Evolutionary conservation across 2,113 vertebrate species (phyloP), one percentile per base, ranked within the genome.

Genomic region (Trochalopteron elliotii): DNA sequence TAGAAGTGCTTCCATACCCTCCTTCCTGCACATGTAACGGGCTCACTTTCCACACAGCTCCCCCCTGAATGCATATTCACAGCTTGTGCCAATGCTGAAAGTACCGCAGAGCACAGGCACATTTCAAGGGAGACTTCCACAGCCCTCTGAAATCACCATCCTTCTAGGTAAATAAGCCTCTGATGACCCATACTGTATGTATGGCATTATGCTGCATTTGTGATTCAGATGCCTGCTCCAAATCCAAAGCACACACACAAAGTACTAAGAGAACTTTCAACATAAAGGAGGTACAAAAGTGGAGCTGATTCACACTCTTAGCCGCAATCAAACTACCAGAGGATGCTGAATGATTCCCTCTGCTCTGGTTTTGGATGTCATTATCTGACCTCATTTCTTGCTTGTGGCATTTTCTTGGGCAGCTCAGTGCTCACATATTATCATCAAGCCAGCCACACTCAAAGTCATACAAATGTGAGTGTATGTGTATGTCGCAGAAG

Each of bases 381-480:
- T 95, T 96, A 78, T 97, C 95, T 96, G 89, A 97, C 90, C 77
- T 96, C 83, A 67, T 97, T 98, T 97, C 91, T 95, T 85, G 77
- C 90, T 88, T 86, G 67, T 94, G 93, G 95, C 90, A 96, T 87
- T 96, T 97, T 97, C 93, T 91, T 94, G 90, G 95, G 95, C 82
- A 96, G 95, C 76, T 80, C 87, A 21, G 44, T 49, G 23, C 70
- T 96, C 85, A 89, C 69, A 85, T 85, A 94, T 94, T 93, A 95
- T 75, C 90, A 61, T 93, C 84, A 96, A 94, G 72, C 56, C 91
- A 97, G 90, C 31, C 93, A 6, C 63, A 88, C 72, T 96, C 83
- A 91, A 94, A 91, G 87, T 93, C 91, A 96, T 96, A 83, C 77
- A 95, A 96, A 94, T 93, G 83, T 76, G 75, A 87, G 63, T 72